Conservation (phyloP, 2,113 vertebrate species). For the Butastur rufipennis region DNA sequence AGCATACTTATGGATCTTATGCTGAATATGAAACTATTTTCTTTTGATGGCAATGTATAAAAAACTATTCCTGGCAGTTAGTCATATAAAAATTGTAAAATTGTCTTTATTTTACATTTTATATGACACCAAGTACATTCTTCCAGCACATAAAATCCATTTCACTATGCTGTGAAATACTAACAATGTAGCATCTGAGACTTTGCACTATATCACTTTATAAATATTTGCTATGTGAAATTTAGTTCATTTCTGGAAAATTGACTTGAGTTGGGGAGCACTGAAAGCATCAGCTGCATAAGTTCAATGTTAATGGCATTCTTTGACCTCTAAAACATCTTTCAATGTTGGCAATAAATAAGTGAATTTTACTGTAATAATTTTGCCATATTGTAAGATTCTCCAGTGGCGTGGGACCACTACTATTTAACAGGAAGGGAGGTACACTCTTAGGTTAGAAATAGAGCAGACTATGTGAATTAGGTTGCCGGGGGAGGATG, state of each 20-base stretch:
- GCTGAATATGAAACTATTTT: background rate
- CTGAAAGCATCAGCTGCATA: background rate
- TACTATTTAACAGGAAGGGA: background rate
- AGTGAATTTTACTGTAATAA: background rate
- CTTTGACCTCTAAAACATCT: background rate
- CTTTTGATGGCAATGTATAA: background rate
- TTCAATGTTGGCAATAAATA: background rate
- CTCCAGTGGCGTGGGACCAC: background rate
- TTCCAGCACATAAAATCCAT: background rate
- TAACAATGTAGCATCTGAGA: background rate
- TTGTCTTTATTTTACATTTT: background rate
- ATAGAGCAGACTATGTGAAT: background rate
- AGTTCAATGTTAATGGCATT: background rate
- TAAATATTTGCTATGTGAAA: constrained; percentile 11
- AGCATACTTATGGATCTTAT: background rate
- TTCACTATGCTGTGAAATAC: background rate
- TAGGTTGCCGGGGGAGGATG: background rate
- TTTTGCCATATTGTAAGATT: background rate
- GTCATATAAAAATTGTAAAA: background rate
- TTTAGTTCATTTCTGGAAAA: background rate
- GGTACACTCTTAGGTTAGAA: background rate
- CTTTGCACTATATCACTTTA: background rate
- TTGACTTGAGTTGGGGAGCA: background rate
- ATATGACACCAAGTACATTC: background rate
- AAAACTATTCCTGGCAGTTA: background rate